Evolutionary conservation across 2,888 invertebrate genomes (phyloP).

Genomic region (Catocala fraxini): DNA sequence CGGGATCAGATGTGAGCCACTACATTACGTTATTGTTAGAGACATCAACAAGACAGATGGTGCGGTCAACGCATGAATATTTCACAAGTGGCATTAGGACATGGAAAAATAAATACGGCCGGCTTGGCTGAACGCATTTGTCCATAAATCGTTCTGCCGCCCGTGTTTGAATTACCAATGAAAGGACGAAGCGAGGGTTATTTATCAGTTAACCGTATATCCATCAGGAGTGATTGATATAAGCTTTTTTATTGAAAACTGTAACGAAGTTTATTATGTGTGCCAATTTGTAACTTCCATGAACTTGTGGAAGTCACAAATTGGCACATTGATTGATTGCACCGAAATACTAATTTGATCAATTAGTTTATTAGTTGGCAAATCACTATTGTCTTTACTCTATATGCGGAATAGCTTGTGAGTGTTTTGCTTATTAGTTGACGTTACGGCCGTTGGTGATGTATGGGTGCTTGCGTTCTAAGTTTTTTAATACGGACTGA

Average conservation of each 20-base stretch:
- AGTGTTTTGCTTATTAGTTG: too few species aligned
- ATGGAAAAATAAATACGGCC: constrained; percentile 84
- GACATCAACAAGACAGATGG: constrained; percentile 81
- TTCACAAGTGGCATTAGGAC: constrained; percentile 83
- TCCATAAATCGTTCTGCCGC: constrained; percentile 81
- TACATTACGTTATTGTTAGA: constrained; percentile 74
- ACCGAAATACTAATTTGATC: too few species aligned
- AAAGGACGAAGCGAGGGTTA: constrained; percentile 61
- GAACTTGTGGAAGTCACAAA: too few species aligned
- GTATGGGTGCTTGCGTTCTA: too few species aligned
- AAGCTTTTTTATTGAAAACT: constrained; percentile 74
- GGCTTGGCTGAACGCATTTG: constrained; percentile 81
- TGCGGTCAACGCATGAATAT: constrained; percentile 83
- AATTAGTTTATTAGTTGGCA: too few species aligned
- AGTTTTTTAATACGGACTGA: too few species aligned
- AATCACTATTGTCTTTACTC: too few species aligned
- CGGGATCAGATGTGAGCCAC: constrained; percentile 55
- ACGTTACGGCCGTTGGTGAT: too few species aligned
- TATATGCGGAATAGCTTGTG: too few species aligned
- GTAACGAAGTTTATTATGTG: constrained; percentile 15
- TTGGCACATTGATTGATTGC: too few species aligned
- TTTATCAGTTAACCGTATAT: constrained; percentile 78
- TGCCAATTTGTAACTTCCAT: too few species aligned
- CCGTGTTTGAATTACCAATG: constrained; percentile 78
- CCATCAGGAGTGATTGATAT: constrained; percentile 60